Conservation (phyloP, 2,113 vertebrate genomes). For the Girardinichthys multiradiatus region DNA sequence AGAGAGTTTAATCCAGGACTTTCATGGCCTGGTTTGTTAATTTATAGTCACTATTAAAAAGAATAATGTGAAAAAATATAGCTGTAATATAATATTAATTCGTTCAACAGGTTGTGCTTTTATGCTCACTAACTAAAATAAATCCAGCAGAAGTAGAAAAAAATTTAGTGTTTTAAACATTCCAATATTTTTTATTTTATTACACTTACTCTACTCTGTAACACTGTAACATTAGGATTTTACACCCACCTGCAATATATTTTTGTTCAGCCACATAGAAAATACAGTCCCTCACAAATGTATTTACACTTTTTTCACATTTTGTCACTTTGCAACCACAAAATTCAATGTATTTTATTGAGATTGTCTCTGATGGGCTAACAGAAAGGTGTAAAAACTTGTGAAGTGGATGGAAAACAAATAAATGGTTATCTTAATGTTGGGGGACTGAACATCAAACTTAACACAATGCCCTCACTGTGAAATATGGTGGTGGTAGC, state of each 20-base stretch:
- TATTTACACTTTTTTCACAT: no score
- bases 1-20: background rate
- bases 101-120: background rate
- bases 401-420: background rate
- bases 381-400: background rate
- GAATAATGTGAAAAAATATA: background rate
- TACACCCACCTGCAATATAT: background rate
- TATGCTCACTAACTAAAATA: background rate
- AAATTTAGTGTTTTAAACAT: background rate
- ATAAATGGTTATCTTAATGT: background rate
- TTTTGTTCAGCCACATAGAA: slow-evolving; percentile 4
- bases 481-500: no score
- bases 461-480: no score
- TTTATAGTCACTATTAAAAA: background rate
- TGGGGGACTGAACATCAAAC: no score
- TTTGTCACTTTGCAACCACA: background rate
- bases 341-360: no score
- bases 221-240: background rate
- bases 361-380: no score
- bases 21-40: background rate
- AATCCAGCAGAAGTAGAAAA: background rate
- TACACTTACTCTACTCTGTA: background rate
- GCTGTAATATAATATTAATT: background rate
- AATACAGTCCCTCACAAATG: no score
- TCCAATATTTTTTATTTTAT: background rate